A percentile compares a stretch with the other conserved stretches of the same genome.
Evolutionary conservation across 2,113 vertebrate species (phyloP).

Genomic region (Tricholaema leucomelas): DNA sequence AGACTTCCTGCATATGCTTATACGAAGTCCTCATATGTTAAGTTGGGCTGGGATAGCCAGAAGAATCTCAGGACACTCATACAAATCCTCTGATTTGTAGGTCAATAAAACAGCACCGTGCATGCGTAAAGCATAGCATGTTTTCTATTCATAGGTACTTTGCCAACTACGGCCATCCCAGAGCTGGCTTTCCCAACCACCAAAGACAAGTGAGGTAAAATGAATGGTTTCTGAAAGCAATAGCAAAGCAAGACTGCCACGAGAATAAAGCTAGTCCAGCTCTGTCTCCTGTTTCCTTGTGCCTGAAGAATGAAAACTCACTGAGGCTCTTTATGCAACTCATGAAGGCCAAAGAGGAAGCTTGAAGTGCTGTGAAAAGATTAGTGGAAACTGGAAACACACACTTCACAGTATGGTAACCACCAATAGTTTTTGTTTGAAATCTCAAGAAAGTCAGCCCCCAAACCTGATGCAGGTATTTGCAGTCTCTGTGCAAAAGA

Average conservation of each 20-base stretch:
- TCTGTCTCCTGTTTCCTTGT: neutral
- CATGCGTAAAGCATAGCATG: neutral
- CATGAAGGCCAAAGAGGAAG: neutral
- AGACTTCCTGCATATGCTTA: neutral
- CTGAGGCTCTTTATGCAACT: neutral
- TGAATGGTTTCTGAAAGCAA: neutral
- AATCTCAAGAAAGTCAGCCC: neutral
- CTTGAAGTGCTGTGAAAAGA: neutral
- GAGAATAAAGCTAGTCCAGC: neutral
- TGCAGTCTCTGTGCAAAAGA: conserved; percentile 17
- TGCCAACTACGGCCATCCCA: neutral
- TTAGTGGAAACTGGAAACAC: neutral
- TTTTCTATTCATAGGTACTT: neutral
- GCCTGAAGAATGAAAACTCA: neutral
- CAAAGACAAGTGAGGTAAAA: neutral
- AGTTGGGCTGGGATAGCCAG: neutral
- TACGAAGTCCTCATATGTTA: neutral
- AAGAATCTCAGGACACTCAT: neutral
- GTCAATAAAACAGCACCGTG: neutral
- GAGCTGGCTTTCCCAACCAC: neutral
- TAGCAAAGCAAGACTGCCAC: neutral
- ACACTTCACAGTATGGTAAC: neutral
- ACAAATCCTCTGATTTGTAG: neutral
- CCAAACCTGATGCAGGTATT: neutral
- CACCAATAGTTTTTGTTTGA: neutral